Conservation (phyloP, 2,113 vertebrate genomes). For the Blennius ocellaris region DNA sequence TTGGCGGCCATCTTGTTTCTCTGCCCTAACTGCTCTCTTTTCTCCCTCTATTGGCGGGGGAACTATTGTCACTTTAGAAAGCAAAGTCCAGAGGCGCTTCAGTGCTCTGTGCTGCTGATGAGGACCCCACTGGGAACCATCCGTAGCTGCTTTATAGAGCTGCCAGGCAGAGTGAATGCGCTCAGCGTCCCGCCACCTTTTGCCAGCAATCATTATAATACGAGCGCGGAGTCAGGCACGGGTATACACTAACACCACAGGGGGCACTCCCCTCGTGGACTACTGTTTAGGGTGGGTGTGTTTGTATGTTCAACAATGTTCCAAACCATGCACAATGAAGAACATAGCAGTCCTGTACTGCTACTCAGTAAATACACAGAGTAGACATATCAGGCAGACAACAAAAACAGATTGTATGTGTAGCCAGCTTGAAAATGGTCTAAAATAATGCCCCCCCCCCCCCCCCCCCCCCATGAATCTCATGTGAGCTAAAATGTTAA, state of each 20-base stretch:
- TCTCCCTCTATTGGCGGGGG: slow-evolving; percentile 36
- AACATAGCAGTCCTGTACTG: background rate
- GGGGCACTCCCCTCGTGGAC: slow-evolving; percentile 31
- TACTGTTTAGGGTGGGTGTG: slow-evolving; percentile 14
- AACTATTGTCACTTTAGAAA: slow-evolving; percentile 64
- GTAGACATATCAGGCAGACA: background rate
- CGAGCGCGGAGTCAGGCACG: slow-evolving; percentile 55
- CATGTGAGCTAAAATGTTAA: no score
- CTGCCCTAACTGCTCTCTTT: slow-evolving; percentile 20
- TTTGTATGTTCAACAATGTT: background rate
- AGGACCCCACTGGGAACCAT: slow-evolving; percentile 68
- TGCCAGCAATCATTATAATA: slow-evolving; percentile 62
- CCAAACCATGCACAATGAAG: slow-evolving; percentile 5
- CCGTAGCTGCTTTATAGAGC: slow-evolving; percentile 64
- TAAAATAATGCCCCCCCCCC: no score
- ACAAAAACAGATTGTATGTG: background rate
- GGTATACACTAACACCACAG: slow-evolving; percentile 43
- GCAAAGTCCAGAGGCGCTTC: slow-evolving; percentile 60
- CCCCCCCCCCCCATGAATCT: no score
- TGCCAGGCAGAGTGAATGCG: slow-evolving; percentile 58
- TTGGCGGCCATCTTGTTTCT: slow-evolving; percentile 66
- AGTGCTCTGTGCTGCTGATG: slow-evolving; percentile 54
- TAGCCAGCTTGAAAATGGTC: no score
- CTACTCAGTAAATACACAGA: slow-evolving; percentile 2
- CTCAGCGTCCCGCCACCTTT: slow-evolving; percentile 54